Conservation (phyloP, 2,113 vertebrate genomes). For the Proteles cristata region DNA sequence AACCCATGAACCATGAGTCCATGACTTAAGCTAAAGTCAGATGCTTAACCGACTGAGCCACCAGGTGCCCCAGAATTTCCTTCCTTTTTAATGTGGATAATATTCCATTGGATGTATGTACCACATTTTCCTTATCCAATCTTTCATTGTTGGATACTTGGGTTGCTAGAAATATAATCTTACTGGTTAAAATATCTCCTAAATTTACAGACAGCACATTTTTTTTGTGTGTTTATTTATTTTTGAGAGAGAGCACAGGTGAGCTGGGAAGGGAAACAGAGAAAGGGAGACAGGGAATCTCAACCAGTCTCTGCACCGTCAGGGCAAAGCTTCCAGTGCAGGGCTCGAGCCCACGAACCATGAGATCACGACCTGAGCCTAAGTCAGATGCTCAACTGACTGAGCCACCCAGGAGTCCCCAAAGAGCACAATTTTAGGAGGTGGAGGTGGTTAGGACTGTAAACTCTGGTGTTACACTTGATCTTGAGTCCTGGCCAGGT, state of each 20-base stretch:
- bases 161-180: neutral
- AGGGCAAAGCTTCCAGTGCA: too few relatives aligned
- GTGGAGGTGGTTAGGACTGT: neutral
- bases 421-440: neutral
- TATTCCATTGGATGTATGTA: rapidly evolving
- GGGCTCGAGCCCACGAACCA: too few relatives aligned
- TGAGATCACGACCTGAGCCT: too few relatives aligned
- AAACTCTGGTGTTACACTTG: neutral
- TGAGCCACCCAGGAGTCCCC: too few relatives aligned
- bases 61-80: neutral
- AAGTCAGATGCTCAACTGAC: too few relatives aligned
- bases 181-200: neutral
- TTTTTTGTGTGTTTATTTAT: neutral
- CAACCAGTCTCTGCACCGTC: too few relatives aligned
- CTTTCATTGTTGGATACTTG: neutral
- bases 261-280: too few relatives aligned
- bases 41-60: too few relatives aligned
- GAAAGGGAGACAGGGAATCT: too few relatives aligned
- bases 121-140: neutral
- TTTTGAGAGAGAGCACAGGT: too few relatives aligned
- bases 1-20: too few relatives aligned
- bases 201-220: neutral
- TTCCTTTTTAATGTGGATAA: neutral
- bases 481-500: neutral
- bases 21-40: too few relatives aligned